Percentiles rank a stretch among this genome's conserved stretches.
Evolutionary conservation across 1,140 invertebrate genomes (phyloP).

Genomic region (Calephelis nemesis): DNA sequence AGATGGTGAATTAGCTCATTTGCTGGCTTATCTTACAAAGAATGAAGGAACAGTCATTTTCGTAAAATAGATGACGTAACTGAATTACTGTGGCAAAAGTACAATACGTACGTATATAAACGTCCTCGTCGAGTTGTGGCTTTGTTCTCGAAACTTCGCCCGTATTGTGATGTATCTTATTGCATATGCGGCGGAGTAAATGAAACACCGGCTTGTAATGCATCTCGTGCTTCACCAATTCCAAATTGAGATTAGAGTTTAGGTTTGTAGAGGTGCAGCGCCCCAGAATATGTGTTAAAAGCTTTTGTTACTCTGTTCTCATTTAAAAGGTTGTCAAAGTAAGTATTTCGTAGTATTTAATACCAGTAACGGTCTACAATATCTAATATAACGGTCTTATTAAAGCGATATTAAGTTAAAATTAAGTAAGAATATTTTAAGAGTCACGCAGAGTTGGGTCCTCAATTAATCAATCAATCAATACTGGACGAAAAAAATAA

Average conservation of each 20-base stretch:
- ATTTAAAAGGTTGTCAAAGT: background rate
- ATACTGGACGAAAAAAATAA: too few species aligned
- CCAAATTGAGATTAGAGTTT: conserved; percentile 15
- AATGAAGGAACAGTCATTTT: background rate
- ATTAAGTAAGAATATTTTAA: too few species aligned
- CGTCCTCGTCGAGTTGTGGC: conserved; percentile 52
- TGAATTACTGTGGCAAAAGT: conserved; percentile 54
- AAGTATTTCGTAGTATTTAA: background rate
- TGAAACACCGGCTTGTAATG: conserved; percentile 34
- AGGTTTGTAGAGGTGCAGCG: conserved; percentile 7
- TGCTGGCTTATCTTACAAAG: too few species aligned
- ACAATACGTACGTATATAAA: conserved; percentile 50
- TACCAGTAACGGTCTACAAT: too few species aligned
- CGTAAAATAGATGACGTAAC: conserved; percentile 35
- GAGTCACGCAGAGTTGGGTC: too few species aligned
- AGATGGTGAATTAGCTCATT: too few species aligned
- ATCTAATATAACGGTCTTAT: too few species aligned
- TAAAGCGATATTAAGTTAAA: too few species aligned
- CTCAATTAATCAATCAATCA: too few species aligned
- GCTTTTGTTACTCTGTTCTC: background rate
- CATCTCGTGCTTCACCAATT: conserved; percentile 15
- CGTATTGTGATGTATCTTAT: conserved; percentile 59
- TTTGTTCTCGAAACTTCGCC: conserved; percentile 63
- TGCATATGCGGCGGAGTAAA: conserved; percentile 48
- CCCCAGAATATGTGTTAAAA: background rate